Base-by-base conservation (phyloP, 2,797 vertebrate species). In the Luscinia megarhynchos region DNA sequence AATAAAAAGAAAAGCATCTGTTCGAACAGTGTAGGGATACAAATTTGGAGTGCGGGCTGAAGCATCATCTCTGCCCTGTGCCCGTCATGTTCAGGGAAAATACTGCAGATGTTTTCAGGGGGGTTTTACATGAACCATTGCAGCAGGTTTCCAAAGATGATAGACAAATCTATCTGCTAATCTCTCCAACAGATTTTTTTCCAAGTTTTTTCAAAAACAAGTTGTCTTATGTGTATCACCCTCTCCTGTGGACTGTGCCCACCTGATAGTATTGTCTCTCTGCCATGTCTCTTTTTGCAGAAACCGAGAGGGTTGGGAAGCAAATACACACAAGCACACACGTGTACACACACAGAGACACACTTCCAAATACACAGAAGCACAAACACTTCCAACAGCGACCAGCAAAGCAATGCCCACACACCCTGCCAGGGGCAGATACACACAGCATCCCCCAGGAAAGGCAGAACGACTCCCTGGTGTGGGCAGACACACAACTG, bases 1-100 rank as follows among this genome's bases (percentile, higher is more conserved):
- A 91, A 72, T 87, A 94, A 89, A 95, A 91, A 79, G 90, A 63
- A 84, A 90, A 94, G 59, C 94, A 93, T 92, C 92, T 93, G 87
- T 86, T 88, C 92, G 62, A 73, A 76, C 34, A 94, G 58, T 8
- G 38, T 40, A 64, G 0, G 0, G 87, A 79, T 88, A 76, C 50
- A 95, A 89, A 97, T 77, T 61, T 80, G 68, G 63, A 90, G 74
- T 30, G 61, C 63, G 22, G 32, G 50, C 77, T 95, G 75, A 79
- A 94, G 78, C 50, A 55, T 81, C 75, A 24, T 78, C 40, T 27
- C 83, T 94, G 73, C 59, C 93, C 92, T 70, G 68, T 87, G 92
- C 82, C 66, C 30, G 0, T 58, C 62, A 13, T 67, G 67, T 94
- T 93, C 87, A 91, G 64, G 63, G 43, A 93, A 57, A 89, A 51